Evolutionary conservation across 2,888 invertebrate species (phyloP).

Genomic region (Protodeltote pygarga): DNA sequence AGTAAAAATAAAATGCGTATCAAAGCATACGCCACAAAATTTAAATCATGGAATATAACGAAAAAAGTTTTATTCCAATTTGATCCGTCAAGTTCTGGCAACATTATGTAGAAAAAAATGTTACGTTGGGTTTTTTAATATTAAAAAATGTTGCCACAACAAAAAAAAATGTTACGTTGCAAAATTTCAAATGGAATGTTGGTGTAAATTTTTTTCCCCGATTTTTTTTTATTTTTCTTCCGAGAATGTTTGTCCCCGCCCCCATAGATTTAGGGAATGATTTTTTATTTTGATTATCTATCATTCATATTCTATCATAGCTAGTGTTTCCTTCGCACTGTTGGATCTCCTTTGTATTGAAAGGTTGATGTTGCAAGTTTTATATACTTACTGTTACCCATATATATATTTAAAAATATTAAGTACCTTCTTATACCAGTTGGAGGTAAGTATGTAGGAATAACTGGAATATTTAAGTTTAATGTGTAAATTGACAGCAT

Average conservation of each 20-base stretch:
- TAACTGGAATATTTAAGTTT: constrained; percentile 49
- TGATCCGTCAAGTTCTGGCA: constrained; percentile 81
- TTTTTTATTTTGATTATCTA: constrained; percentile 65
- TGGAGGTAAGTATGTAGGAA: constrained; percentile 66
- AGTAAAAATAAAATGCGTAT: constrained; percentile 19
- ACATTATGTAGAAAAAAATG: constrained; percentile 54
- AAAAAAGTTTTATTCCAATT: constrained; percentile 74
- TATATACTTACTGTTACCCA: constrained; percentile 62
- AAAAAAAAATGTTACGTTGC: constrained; percentile 68
- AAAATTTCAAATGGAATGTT: constrained; percentile 89
- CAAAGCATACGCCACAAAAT: constrained; percentile 33
- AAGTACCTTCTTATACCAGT: constrained; percentile 30
- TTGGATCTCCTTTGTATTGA: constrained; percentile 74
- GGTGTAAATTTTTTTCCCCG: constrained; percentile 86
- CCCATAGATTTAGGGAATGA: constrained; percentile 83
- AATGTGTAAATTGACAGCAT: constrained; percentile 62
- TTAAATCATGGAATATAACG: constrained; percentile 44
- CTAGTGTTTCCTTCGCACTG: constrained; percentile 76
- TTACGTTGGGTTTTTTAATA: constrained; percentile 38
- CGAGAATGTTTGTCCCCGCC: constrained; percentile 88
- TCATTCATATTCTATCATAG: constrained; percentile 79
- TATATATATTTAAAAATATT: constrained; percentile 52
- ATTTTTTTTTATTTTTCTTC: constrained; percentile 66
- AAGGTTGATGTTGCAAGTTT: constrained; percentile 80
- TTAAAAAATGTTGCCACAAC: constrained; percentile 76